Conservation (phyloP, 1,140 invertebrate species). For the Batillaria attramentaria region DNA sequence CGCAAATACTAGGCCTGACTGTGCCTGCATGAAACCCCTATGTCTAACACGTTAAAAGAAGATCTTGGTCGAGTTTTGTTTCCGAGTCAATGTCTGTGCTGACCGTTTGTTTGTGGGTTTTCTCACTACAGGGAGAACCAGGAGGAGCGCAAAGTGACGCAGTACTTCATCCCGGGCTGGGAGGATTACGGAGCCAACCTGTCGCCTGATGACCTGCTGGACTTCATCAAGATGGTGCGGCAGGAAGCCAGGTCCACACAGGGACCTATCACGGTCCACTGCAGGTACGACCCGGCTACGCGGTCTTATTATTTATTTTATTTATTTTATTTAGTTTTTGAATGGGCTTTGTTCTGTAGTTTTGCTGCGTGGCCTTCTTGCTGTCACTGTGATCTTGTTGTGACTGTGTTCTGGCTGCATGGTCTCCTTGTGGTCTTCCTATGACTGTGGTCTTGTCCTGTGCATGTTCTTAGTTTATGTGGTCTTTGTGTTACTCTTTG, state of each 20-base stretch:
- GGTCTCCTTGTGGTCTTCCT: too few relatives aligned
- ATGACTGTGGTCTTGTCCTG: too few relatives aligned
- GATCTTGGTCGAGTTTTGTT: too few relatives aligned
- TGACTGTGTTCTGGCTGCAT: neutral
- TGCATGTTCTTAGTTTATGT: too few relatives aligned
- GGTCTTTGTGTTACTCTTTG: too few relatives aligned
- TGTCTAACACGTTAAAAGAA: too few relatives aligned
- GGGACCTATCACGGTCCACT: conserved; percentile 52
- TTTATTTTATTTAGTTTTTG: too few relatives aligned
- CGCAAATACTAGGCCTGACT: neutral
- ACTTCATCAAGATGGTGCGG: conserved; percentile 45
- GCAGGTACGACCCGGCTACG: conserved; percentile 52
- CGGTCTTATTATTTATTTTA: neutral
- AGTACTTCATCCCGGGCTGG: conserved; percentile 54
- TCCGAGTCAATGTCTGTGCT: too few relatives aligned
- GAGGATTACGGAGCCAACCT: conserved; percentile 55
- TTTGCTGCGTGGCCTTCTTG: too few relatives aligned
- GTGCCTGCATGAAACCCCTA: neutral
- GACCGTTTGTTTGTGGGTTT: neutral
- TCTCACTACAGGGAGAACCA: neutral
- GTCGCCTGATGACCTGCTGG: conserved; percentile 43
- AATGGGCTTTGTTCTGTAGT: too few relatives aligned
- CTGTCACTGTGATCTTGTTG: conserved; percentile 10
- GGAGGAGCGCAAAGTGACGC: conserved; percentile 41
- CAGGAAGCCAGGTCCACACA: conserved; percentile 37